Evolutionary conservation across 2,797 vertebrate genomes (phyloP).

Genomic region (Acipenser transmontanus): DNA sequence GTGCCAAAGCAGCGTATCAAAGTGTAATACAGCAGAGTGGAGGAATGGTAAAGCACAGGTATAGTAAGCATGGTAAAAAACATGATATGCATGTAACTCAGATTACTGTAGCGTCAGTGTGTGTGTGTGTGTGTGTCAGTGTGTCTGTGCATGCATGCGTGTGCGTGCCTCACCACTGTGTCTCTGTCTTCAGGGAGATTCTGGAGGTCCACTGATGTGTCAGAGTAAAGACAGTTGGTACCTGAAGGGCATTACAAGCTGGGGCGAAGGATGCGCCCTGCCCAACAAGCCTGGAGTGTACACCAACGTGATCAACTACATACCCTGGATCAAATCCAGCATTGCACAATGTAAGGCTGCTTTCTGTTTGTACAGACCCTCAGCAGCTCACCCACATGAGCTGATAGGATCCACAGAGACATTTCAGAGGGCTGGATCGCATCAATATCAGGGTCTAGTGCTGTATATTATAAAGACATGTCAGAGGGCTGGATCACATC

Average conservation of each 20-base stretch:
- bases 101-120: no score
- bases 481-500: no score
- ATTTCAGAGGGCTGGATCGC: no score
- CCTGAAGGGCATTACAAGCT: constrained; percentile 16
- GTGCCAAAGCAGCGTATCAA: not conserved
- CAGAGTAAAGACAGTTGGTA: constrained; percentile 16
- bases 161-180: no score
- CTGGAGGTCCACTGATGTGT: constrained; percentile 19
- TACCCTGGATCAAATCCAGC: constrained; percentile 12
- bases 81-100: no score
- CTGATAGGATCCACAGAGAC: no score
- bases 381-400: no score
- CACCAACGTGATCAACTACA: constrained; percentile 10
- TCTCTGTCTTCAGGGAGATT: constrained; percentile 9
- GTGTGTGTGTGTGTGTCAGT: not conserved
- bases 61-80: not conserved
- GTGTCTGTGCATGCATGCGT: no score
- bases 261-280: constrained; percentile 10
- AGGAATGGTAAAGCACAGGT: not conserved
- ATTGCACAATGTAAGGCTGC: not conserved
- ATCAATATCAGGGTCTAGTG: no score
- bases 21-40: not conserved
- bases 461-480: no score
- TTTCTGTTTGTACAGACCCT: no score
- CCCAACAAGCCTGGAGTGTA: constrained; percentile 16